phyloP scores from a whole-genome alignment of 2,888 invertebrate genomes.

The Chydorus sphaericus region DNA sequence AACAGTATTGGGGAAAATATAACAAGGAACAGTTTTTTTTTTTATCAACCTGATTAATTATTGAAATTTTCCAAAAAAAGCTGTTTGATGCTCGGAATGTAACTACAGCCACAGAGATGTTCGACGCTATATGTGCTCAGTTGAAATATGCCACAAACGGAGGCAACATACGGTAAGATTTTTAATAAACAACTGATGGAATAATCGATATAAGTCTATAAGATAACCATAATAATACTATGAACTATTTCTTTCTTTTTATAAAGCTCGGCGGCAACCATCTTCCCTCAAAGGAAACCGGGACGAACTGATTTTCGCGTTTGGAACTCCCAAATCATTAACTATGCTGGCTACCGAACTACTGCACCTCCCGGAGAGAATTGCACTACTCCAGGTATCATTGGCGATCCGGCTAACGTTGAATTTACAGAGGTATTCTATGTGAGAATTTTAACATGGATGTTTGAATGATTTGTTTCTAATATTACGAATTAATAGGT shows the following conservation, averaged over 20 bases:
- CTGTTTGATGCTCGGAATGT: constrained; percentile 92
- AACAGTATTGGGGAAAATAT: too few relatives aligned
- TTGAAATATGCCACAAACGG: constrained; percentile 94
- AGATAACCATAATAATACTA: too few relatives aligned
- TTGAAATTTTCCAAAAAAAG: constrained; percentile 81
- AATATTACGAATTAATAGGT: constrained; percentile 51
- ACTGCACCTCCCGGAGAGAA: constrained; percentile 71
- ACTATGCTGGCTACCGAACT: constrained; percentile 80
- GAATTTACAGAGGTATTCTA: constrained; percentile 74
- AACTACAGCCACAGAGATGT: constrained; percentile 90
- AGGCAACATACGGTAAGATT: constrained; percentile 72
- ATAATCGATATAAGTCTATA: too few relatives aligned
- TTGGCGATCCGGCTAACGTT: constrained; percentile 73
- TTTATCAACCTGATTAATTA: too few relatives aligned
- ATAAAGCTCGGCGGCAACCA: constrained; percentile 83
- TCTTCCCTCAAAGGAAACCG: constrained; percentile 84
- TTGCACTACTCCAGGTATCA: too few relatives aligned
- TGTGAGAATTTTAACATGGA: too few relatives aligned
- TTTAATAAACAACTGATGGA: too few relatives aligned
- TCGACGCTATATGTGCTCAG: constrained; percentile 89
- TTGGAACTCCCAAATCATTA: constrained; percentile 82
- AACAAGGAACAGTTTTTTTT: too few relatives aligned
- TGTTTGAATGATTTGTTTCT: too few relatives aligned
- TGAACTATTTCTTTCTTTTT: neutral
- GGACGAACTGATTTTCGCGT: constrained; percentile 77